Evolutionary conservation across 1,140 invertebrate species (phyloP).

Genomic region (Lycorma delicatula): DNA sequence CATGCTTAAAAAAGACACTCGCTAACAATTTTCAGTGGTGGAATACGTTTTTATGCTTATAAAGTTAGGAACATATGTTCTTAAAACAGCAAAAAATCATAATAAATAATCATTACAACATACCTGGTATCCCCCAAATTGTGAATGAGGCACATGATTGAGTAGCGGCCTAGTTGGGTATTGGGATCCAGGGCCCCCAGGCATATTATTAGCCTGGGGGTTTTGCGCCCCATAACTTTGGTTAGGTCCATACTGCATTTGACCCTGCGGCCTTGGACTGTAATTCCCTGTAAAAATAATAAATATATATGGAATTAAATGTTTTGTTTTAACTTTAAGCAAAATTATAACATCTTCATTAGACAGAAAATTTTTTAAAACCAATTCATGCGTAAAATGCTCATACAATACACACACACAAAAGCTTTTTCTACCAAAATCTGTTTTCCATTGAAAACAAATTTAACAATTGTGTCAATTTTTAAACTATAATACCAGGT

Average conservation of each 20-base stretch:
- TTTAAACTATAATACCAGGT: too few relatives aligned
- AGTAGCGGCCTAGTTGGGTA: conserved; percentile 44
- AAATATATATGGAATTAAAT: neutral
- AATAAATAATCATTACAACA: conserved; percentile 4
- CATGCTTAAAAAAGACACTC: too few relatives aligned
- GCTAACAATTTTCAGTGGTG: too few relatives aligned
- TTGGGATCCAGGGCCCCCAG: conserved; percentile 32
- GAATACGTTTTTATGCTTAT: too few relatives aligned
- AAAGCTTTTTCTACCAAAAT: too few relatives aligned
- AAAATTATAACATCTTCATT: too few relatives aligned
- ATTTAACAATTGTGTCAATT: too few relatives aligned
- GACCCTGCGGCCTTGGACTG: conserved; percentile 44
- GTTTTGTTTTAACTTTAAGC: too few relatives aligned
- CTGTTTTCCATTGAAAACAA: too few relatives aligned
- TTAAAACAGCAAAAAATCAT: neutral
- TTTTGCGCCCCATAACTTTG: conserved; percentile 43
- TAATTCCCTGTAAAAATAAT: conserved; percentile 40
- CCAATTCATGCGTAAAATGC: too few relatives aligned
- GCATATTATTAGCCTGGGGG: conserved; percentile 38
- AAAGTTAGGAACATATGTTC: neutral
- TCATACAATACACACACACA: too few relatives aligned
- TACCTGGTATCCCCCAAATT: conserved; percentile 38
- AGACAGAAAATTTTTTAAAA: too few relatives aligned
- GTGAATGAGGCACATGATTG: conserved; percentile 44
- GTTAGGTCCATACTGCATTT: conserved; percentile 36